Evolutionary conservation across 2,113 vertebrate genomes (phyloP).

Genomic region (Pachycephala philippinensis): DNA sequence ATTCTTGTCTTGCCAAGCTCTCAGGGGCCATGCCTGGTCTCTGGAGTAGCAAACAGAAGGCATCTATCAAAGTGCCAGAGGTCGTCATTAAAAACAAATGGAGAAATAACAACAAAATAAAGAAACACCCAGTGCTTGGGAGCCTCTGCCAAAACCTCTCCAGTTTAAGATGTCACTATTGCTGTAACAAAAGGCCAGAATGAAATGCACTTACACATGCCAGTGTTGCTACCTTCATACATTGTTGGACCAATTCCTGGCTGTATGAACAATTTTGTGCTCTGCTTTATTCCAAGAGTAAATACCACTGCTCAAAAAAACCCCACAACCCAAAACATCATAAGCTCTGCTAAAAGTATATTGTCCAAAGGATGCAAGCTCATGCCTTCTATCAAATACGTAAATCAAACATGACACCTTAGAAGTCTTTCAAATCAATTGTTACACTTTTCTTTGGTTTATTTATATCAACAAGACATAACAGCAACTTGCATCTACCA

Average conservation of each 20-base stretch:
- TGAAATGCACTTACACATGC: background rate
- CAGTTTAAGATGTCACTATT: background rate
- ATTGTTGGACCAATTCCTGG: background rate
- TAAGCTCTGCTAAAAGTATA: background rate
- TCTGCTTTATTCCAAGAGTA: background rate
- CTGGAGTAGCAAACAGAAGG: background rate
- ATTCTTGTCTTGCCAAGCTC: conserved; percentile 37
- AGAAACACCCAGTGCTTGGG: background rate
- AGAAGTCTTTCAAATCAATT: background rate
- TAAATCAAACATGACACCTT: background rate
- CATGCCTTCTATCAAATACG: background rate
- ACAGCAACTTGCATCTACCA: rapidly evolving
- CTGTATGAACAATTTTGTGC: background rate
- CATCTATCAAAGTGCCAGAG: conserved; percentile 49
- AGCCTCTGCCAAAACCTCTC: background rate
- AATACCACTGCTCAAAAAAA: background rate
- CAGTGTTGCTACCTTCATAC: background rate
- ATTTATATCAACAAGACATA: background rate
- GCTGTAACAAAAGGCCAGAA: background rate
- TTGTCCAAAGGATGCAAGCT: background rate
- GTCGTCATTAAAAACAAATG: conserved; percentile 28
- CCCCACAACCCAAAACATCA: background rate
- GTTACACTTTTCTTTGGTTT: background rate
- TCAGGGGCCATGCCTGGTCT: background rate
- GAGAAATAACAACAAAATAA: conserved; percentile 20